These are phyloP conservation scores for Cariama cristata DNA, from an alignment of 2,113 vertebrate genomes.

Conservation along the genomic window DNA sequence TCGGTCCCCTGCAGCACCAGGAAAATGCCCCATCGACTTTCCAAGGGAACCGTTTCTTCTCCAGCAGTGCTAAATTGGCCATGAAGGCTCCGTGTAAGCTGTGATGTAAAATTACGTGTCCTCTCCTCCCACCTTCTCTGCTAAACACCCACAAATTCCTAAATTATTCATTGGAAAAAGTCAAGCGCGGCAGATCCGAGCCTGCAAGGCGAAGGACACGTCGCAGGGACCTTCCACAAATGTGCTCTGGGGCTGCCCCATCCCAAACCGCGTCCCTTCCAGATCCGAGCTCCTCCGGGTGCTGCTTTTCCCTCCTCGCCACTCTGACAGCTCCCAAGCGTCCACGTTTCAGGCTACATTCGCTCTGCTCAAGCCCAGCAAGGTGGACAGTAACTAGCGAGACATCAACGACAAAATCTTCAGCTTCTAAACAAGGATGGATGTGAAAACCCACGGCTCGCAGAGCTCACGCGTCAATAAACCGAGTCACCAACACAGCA, in stretches of 20 bases:
- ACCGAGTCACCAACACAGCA: not conserved
- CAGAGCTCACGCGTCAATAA: not conserved
- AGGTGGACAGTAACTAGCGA: not conserved
- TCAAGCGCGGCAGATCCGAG: not conserved
- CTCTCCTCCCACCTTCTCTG: not conserved
- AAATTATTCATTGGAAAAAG: not conserved
- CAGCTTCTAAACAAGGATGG: too few relatives aligned
- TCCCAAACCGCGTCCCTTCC: not conserved
- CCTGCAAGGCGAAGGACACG: rapidly evolving
- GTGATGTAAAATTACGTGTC: not conserved
- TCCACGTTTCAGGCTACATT: not conserved
- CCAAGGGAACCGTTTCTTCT: too few relatives aligned
- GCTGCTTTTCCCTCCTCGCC: not conserved
- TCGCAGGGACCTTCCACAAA: not conserved
- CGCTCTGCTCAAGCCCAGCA: not conserved
- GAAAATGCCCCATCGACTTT: not conserved
- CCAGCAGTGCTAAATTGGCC: not conserved
- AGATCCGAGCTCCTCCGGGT: not conserved
- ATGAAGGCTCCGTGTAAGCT: not conserved
- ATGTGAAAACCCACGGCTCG: rapidly evolving
- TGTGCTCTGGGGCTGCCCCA: not conserved
- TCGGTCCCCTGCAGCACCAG: not conserved
- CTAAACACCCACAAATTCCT: not conserved
- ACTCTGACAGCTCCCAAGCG: not conserved
- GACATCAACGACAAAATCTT: not conserved